phyloP scores from a whole-genome alignment of 2,797 vertebrate species.

The Acomys russatus region DNA sequence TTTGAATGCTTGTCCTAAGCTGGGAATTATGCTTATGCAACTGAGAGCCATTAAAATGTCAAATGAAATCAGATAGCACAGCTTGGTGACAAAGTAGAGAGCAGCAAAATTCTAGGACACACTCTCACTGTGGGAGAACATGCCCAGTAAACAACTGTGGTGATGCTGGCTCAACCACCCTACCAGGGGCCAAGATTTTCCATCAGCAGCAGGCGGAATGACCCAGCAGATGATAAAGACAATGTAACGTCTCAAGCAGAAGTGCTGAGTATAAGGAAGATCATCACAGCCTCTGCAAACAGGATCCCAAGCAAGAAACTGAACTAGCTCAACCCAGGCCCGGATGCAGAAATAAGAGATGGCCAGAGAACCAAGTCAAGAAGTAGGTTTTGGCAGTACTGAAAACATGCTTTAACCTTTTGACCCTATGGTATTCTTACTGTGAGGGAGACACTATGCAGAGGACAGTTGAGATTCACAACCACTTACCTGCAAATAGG shows the following conservation, averaged over 20 bases:
- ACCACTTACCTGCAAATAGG: neutral
- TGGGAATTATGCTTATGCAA: slow-evolving; percentile 38
- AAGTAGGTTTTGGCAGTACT: neutral
- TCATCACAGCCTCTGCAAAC: neutral
- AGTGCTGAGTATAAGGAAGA: neutral
- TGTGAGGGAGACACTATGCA: neutral
- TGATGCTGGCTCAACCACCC: neutral
- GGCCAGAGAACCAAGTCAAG: neutral
- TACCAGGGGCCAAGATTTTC: neutral
- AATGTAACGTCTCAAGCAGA: neutral
- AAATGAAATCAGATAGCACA: slow-evolving; percentile 43
- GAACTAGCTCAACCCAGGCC: no score
- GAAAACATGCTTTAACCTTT: neutral
- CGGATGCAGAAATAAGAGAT: neutral
- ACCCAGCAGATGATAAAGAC: neutral
- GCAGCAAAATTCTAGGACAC: neutral
- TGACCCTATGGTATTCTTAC: neutral
- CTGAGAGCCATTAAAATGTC: slow-evolving; percentile 11
- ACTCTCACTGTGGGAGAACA: neutral
- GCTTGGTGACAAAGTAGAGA: neutral
- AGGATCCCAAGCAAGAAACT: neutral
- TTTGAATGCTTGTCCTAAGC: slow-evolving; percentile 48
- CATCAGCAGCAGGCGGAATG: neutral
- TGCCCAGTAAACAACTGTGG: neutral
- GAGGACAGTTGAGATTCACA: neutral